These are phyloP conservation scores for Aphidius gifuensis DNA, from an alignment of 1,140 invertebrate genomes.

Conservation along the genomic window DNA sequence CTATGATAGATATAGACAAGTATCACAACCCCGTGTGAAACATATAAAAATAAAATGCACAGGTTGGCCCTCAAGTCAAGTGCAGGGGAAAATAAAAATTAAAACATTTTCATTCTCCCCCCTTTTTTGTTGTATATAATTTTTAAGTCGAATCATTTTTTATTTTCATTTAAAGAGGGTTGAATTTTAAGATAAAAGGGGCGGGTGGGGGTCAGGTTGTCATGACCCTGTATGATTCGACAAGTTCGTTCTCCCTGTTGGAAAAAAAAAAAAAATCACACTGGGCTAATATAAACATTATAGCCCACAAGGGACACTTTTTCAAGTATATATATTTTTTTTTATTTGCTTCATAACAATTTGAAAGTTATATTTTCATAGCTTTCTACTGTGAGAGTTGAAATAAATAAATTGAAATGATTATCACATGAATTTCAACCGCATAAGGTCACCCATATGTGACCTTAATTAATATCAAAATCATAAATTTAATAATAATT, in stretches of 20 bases:
- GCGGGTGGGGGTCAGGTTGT: slow-evolving; percentile 28
- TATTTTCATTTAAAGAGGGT: not conserved
- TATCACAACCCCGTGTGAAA: slow-evolving; percentile 36
- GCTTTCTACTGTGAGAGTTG: slow-evolving; percentile 14
- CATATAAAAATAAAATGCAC: slow-evolving; percentile 38
- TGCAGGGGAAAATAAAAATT: slow-evolving; percentile 34
- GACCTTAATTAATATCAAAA: slow-evolving; percentile 13
- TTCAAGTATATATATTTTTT: not conserved
- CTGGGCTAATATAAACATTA: slow-evolving; percentile 49
- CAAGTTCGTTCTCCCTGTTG: slow-evolving; percentile 25
- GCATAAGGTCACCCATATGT: slow-evolving; percentile 28
- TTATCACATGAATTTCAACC: slow-evolving; percentile 1
- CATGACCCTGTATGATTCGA: slow-evolving; percentile 45
- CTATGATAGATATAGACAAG: not conserved
- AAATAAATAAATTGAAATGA: slow-evolving; percentile 1
- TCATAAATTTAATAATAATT: slow-evolving; percentile 6
- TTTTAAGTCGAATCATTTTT: not conserved
- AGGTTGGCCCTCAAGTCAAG: slow-evolving; percentile 47
- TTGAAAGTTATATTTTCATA: slow-evolving; percentile 5
- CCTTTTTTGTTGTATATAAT: too few relatives aligned
- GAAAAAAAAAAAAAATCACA: slow-evolving; percentile 28
- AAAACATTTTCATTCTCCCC: not conserved
- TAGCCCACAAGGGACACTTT: slow-evolving; percentile 36
- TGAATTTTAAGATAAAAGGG: not conserved
- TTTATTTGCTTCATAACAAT: not conserved